A percentile compares a stretch with the other conserved stretches of the same genome.
phyloP scores from a whole-genome alignment of 2,113 vertebrate genomes.

The Pituophis catenifer region DNA sequence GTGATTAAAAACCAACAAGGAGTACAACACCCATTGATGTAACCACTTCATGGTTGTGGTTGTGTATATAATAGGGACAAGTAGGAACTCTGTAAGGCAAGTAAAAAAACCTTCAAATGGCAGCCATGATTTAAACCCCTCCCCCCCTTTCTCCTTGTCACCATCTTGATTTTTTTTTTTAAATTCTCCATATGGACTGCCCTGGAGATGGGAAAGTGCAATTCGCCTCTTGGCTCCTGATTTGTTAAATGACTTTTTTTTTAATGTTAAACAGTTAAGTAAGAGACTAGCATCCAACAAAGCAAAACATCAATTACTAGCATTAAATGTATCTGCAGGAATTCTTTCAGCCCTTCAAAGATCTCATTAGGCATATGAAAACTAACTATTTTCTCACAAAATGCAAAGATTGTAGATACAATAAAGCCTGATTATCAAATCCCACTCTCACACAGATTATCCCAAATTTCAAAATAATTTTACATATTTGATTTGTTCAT shows the following conservation, averaged over 20 bases:
- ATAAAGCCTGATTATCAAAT: fast-evolving
- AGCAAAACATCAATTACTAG: not conserved
- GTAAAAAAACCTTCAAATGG: not conserved
- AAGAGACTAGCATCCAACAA: not conserved
- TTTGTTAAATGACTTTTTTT: not conserved
- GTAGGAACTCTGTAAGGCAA: not conserved
- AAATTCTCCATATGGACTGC: not conserved
- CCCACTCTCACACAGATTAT: not conserved
- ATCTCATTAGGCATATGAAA: not conserved
- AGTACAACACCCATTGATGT: not conserved
- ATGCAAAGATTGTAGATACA: not conserved
- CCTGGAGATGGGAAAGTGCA: not conserved
- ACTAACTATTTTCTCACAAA: not conserved
- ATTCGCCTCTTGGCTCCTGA: not conserved
- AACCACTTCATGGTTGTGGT: not conserved
- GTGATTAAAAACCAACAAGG: not conserved
- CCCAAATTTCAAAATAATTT: not conserved
- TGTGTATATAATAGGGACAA: not conserved
- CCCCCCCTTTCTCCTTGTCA: not conserved
- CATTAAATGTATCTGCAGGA: not conserved
- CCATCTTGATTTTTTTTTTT: not conserved
- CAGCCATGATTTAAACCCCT: not conserved
- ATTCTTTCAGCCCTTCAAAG: not conserved
- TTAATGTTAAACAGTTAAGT: not conserved
- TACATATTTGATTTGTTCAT: not conserved